These are phyloP conservation scores for Peribatodes rhomboidaria DNA, from an alignment of 2,888 invertebrate genomes.

Conservation along the genomic window DNA sequence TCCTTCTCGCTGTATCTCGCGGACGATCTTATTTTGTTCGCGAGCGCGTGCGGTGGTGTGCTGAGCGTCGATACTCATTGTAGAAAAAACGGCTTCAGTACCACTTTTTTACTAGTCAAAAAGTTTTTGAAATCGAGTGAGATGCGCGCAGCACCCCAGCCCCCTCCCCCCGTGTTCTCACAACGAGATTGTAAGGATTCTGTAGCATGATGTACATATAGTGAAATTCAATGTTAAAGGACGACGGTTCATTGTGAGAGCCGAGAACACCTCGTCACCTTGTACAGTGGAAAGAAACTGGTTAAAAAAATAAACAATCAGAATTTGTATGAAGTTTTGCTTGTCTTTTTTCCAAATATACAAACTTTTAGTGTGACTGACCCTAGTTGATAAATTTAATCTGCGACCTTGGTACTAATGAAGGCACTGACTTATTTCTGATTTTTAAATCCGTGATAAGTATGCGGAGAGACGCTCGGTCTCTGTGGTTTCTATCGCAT, in stretches of 20 bases:
- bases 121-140: conserved; percentile 52
- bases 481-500: too few relatives aligned
- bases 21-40: neutral
- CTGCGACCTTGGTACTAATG: neutral
- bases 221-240: conserved; percentile 61
- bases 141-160: conserved; percentile 29
- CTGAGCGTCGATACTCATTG: neutral
- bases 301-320: conserved; percentile 77
- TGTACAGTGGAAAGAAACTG: conserved; percentile 66
- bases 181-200: conserved; percentile 47
- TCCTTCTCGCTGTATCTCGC: neutral
- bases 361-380: neutral
- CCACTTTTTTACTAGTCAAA: neutral
- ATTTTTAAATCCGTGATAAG: too few relatives aligned
- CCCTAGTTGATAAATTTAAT: neutral
- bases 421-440: too few relatives aligned
- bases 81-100: neutral
- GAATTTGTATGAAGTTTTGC: conserved; percentile 74
- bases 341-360: conserved; percentile 42
- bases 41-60: neutral
- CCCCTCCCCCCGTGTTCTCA: conserved; percentile 50
- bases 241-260: conserved; percentile 55
- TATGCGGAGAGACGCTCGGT: too few relatives aligned
- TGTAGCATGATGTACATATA: conserved; percentile 69
- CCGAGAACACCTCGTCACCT: conserved; percentile 46